Conservation (phyloP, 2,797 vertebrate species). For the Saxicola maurus region DNA sequence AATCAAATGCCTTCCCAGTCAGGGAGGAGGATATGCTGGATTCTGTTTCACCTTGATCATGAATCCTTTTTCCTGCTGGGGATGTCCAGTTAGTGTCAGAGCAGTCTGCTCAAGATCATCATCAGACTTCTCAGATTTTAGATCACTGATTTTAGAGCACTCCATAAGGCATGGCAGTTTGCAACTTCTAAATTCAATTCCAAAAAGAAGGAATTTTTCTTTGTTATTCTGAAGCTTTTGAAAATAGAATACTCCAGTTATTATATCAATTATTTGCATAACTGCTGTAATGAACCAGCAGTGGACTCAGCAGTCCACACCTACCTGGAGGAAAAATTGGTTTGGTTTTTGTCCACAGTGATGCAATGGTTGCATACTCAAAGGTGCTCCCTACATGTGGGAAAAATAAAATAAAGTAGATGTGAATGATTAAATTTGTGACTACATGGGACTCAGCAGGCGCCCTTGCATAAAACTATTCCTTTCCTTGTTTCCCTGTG, state of each 20-base stretch:
- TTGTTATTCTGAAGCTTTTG: not conserved
- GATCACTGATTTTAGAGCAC: not conserved
- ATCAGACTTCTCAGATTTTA: not conserved
- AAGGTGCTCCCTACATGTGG: rapidly evolving
- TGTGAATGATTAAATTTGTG: not conserved
- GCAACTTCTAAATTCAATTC: not conserved
- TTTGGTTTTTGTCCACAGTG: not conserved
- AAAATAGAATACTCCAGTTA: not conserved
- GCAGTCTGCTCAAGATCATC: not conserved
- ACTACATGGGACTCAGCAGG: rapidly evolving
- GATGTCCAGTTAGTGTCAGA: not conserved
- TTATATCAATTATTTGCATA: not conserved
- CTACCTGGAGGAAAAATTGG: not conserved
- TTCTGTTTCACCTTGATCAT: not conserved
- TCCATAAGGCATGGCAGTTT: not conserved
- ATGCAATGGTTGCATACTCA: not conserved
- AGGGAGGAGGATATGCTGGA: not conserved
- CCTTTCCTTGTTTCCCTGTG: not conserved
- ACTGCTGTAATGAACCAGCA: not conserved
- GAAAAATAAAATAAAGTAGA: not conserved
- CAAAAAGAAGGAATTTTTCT: not conserved
- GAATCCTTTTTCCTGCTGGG: rapidly evolving
- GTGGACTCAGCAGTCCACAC: not conserved
- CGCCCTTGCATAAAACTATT: not conserved
- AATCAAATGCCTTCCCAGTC: not conserved